Base-by-base conservation (phyloP, 1,140 invertebrate species). In the Pseudomyrmex cubaensis region DNA sequence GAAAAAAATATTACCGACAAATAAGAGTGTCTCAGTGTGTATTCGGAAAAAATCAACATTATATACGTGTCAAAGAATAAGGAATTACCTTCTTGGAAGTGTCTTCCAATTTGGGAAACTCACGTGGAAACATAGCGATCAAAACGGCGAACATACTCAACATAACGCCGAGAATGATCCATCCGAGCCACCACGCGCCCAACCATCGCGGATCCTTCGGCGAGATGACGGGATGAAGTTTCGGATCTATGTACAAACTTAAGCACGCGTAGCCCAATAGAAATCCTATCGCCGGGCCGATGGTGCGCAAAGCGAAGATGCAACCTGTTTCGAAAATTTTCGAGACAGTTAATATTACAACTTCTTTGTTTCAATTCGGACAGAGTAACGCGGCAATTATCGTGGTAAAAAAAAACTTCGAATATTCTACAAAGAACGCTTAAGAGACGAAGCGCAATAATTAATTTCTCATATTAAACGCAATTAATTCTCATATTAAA, bases 151-250 rank as follows among this genome's bases (percentile, higher is more conserved):
- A 95, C 22, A 96, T 88, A n/a, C 94, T 92, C 95, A 96, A 95
- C 1, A 95, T 89, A 0, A 92, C 92, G 4, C 95, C 95, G 15
- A 96, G 87, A 61, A 96, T 94, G 9, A 96, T 93, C 96, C 96
- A 96, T 22, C 96, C 96, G 15, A 97, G 90, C 96, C 96, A 97
- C 96, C 96, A 97, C 12, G 96, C 96, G 17, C 96, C 96, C 61
- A 97, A 87, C 96, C 96, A 97, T 85, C 96, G 92, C 73, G 95
- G 95, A 92, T 97, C 96, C 64, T 95, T 94, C 25, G 95, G 94
- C n/a, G 93, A 94, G 35, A 97, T 96, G 9, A 96, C 87, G 3
- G 96, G 96, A 59, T 95, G 96, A 48, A 96, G 92, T 8, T 90
- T 92, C 0, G 96, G 96, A 90, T 96, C 95, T 56, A 97, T 96